Evolutionary conservation across 2,888 invertebrate genomes (phyloP), one percentile per base, ranked within the genome.

Genomic region (Ethmia dodecea): DNA sequence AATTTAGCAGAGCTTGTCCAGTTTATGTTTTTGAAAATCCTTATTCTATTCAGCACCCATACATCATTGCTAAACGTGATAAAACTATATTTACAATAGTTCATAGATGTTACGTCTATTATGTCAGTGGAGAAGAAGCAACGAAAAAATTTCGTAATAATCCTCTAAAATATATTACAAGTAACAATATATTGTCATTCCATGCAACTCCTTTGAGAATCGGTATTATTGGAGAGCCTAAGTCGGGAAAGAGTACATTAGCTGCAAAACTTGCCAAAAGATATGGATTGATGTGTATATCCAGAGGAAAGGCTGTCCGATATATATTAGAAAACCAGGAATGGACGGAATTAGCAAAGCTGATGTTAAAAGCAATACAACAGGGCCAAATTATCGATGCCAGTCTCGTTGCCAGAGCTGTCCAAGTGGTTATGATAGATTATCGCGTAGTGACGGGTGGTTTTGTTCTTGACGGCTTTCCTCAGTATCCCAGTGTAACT

Each of bases 1-100:
- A 88, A 47, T 92, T 91, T 61, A 87, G 89, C 13, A 81, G 88
- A 35, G 83, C 88, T 52, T 92, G 92, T 58, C 92, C 92, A 0
- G 91, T 92, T 0, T 88, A 89, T 51, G 70, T 89, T 31, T 79
- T 60, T 52, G 79, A 88, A 49, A 74, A 87, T 40, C 67, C 78
- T 24, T 60, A 77, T 34, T 70, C 86, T 1, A 59, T 89, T 36
- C 77, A 53, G 12, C 76, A 88, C 55, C 78, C 87, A 52, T 90
- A 80, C 55, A 66, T 77, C 35, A 68, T 86, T 6, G 56, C 64
- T 33, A 83, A 79, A 52, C 54, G 57, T 14, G 72, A 62, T 22
- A 66, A 68, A 28, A 67, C 77, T 26, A 52, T 90, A 11, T 89
- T 67, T 64, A 86, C 91, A 0, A 72, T 90, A 5, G 65, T 90